Base-by-base conservation (phyloP, 2,113 vertebrate species). In the Nothobranchius kuhntae region DNA sequence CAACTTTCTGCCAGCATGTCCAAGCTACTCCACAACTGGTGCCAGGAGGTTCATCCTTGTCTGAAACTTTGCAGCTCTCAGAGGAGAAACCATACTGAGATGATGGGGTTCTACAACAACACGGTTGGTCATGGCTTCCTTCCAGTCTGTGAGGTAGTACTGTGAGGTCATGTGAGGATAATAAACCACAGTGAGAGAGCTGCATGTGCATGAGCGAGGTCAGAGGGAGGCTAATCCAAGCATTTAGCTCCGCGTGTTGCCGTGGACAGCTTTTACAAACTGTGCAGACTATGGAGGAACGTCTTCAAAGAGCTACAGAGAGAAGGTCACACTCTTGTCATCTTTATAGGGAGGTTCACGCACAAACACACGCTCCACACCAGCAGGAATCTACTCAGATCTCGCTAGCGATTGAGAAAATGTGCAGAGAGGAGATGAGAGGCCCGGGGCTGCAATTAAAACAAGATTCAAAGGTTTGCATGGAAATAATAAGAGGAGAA, bases 171-270 rank as follows among this genome's bases (percentile, higher is more conserved):
- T 67, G 48, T 30, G 70, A 78, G 77, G 71, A 68, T 63, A 60
- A 73, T 56, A 57, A 75, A 77, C 75, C 48, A 71, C 62, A 0
- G 14, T 24, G 47, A 67, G 51, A 58, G n/a, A 75, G 53, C 13
- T 36, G 55, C 30, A 67, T 56, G 38, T 69, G 72, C 68, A 65
- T 74, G 55, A 74, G 72, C 80, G 21, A 54, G 54, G 44, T 45
- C 45, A 42, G 36, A 24, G 9, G 13, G 45, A 75, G 74, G 78
- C 83, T 88, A 84, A 86, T 81, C 78, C 86, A 53, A 68, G 72
- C 72, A 59, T 78, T 85, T 73, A 65, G 36, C 80, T 30, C 65
- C 62, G 61, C 50, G 56, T 7, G 9, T 71, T 55, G 50, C 24
- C 15, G 65, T 47, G 46, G 76, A 78, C 61, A 57, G 71, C 53